Percentiles rank a stretch among this genome's conserved stretches.
phyloP scores from a whole-genome alignment of 2,888 invertebrate species.

The Calliphora vomitoria region DNA sequence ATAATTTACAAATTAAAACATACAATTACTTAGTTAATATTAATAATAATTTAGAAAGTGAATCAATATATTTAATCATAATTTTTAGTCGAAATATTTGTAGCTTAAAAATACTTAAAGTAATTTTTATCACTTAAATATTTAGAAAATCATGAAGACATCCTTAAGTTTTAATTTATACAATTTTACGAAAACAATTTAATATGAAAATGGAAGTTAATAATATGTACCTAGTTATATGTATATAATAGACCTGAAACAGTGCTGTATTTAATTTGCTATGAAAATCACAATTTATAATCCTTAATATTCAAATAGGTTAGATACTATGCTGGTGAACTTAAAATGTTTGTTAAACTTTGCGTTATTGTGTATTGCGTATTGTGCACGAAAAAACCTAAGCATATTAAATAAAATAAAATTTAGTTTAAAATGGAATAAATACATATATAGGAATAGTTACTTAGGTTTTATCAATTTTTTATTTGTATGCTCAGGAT shows the following conservation, averaged over 20 bases:
- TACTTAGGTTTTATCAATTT: too few species aligned
- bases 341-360: too few species aligned
- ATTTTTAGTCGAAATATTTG: not conserved
- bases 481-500: too few species aligned
- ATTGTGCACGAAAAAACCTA: too few species aligned
- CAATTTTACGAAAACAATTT: not conserved
- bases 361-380: too few species aligned
- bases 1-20: constrained; percentile 58
- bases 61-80: not conserved
- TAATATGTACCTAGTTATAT: not conserved
- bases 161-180: not conserved
- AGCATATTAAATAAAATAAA: too few species aligned
- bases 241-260: constrained; percentile 3
- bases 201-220: constrained; percentile 39
- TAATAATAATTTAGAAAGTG: constrained; percentile 18
- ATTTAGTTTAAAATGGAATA: too few species aligned
- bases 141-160: not conserved
- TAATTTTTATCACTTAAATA: constrained; percentile 18
- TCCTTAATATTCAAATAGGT: too few species aligned
- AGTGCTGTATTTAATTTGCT: not conserved
- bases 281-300: not conserved
- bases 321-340: too few species aligned
- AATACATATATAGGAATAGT: too few species aligned
- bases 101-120: constrained; percentile 14
- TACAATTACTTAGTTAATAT: constrained; percentile 2